A percentile compares a stretch with the other conserved stretches of the same genome.
Evolutionary conservation across 1,140 invertebrate genomes (phyloP).

Genomic region (Lepidurus arcticus): DNA sequence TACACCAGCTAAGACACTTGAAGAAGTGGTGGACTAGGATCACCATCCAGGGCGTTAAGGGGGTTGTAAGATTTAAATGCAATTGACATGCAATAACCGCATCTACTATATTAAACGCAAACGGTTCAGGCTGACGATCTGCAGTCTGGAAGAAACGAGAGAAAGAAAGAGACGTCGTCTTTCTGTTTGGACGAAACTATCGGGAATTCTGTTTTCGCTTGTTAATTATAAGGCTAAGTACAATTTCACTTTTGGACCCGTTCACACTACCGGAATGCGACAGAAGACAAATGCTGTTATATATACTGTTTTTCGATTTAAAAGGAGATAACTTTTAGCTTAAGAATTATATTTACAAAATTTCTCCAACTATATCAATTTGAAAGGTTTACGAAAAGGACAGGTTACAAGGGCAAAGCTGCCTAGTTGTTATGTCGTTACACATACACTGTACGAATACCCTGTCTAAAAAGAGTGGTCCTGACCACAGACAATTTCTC

Average conservation of each 20-base stretch:
- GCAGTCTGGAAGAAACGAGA: not conserved
- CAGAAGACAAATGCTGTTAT: not conserved
- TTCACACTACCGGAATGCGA: not conserved
- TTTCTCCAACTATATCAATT: conserved; percentile 16
- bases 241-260: not conserved
- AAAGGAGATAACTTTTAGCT: not conserved
- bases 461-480: conserved; percentile 19
- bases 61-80: not conserved
- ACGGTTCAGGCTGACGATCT: not conserved
- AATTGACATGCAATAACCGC: not conserved
- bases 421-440: conserved; percentile 15
- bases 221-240: no score
- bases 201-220: no score
- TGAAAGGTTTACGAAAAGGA: conserved; percentile 19
- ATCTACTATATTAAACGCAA: not conserved
- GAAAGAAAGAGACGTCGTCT: not conserved
- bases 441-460: conserved; percentile 21
- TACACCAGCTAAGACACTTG: conserved; percentile 5
- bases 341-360: conserved; percentile 22
- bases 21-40: not conserved
- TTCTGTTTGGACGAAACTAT: not conserved
- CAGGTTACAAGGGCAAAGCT: conserved; percentile 21
- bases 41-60: not conserved
- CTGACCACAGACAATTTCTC: conserved; percentile 13
- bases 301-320: not conserved